Conservation (phyloP, 2,113 vertebrate species). For the Euleptes europaea region DNA sequence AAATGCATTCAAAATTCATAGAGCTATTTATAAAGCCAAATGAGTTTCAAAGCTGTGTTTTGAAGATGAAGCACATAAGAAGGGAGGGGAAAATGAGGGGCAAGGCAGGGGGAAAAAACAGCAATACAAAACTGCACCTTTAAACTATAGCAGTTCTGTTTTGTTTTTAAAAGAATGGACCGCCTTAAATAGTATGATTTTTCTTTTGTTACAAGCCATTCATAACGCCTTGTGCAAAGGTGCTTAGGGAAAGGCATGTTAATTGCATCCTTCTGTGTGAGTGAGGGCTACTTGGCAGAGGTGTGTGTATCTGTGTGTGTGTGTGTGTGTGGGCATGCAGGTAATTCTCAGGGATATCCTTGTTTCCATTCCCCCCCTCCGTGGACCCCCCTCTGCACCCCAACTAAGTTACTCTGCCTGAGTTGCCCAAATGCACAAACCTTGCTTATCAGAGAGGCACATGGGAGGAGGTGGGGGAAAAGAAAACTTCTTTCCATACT, state of each 20-base stretch:
- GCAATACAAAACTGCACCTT: background rate
- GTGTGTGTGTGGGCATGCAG: background rate
- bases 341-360: slow-evolving; percentile 54
- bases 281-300: slow-evolving; percentile 55
- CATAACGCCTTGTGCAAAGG: slow-evolving; percentile 27
- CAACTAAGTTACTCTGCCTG: background rate
- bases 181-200: slow-evolving; percentile 55
- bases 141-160: slow-evolving; percentile 29
- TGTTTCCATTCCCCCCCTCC: slow-evolving; percentile 43
- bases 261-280: slow-evolving; percentile 63
- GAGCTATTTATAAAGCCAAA: slow-evolving; percentile 54
- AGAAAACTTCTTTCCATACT: slow-evolving; percentile 23
- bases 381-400: background rate
- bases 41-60: slow-evolving; percentile 52
- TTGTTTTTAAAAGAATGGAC: slow-evolving; percentile 51
- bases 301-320: no score
- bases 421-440: background rate
- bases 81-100: slow-evolving; percentile 13
- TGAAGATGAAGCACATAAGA: slow-evolving; percentile 7
- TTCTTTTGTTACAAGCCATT: slow-evolving; percentile 31
- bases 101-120: background rate
- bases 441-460: background rate
- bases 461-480: background rate
- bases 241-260: slow-evolving; percentile 18
- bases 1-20: slow-evolving; percentile 40